Evolutionary conservation across 2,888 invertebrate genomes (phyloP).

Genomic region (Ormyrus rosae): DNA sequence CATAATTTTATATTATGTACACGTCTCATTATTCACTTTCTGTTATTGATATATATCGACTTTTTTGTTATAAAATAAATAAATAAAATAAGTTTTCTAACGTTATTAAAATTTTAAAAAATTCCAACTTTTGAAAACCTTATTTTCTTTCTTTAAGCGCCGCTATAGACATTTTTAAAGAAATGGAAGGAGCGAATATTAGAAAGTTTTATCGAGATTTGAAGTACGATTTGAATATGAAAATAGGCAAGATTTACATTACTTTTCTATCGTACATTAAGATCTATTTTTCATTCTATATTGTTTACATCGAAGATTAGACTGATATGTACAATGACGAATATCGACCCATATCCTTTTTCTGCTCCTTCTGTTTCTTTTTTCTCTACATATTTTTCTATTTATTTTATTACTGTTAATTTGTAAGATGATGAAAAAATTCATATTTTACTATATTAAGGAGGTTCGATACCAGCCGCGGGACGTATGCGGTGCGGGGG

Average conservation of each 20-base stretch:
- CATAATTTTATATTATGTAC: slow-evolving; percentile 23
- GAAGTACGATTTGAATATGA: slow-evolving; percentile 61
- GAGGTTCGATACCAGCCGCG: too few relatives aligned
- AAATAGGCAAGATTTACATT: slow-evolving; percentile 69
- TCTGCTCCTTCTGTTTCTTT: slow-evolving; percentile 53
- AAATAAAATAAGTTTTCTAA: slow-evolving; percentile 2
- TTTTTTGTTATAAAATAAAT: slow-evolving; percentile 7
- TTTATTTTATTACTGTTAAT: slow-evolving; percentile 21
- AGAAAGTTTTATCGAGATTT: slow-evolving; percentile 11
- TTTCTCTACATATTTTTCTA: slow-evolving; percentile 23
- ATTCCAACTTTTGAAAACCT: slow-evolving; percentile 32
- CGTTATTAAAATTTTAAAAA: slow-evolving; percentile 34
- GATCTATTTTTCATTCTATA: slow-evolving; percentile 58
- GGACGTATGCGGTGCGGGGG: too few relatives aligned
- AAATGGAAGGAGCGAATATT: slow-evolving; percentile 15
- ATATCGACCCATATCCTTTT: slow-evolving; percentile 51
- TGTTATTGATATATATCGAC: neutral
- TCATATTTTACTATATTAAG: too few relatives aligned
- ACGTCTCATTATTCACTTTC: neutral
- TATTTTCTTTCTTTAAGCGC: neutral
- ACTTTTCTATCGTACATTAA: slow-evolving; percentile 60
- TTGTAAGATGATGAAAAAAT: neutral
- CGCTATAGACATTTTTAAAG: neutral
- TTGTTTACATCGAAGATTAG: slow-evolving; percentile 56
- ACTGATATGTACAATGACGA: slow-evolving; percentile 70